These are phyloP conservation scores for Tanypteryx hageni DNA, from an alignment of 2,888 invertebrate genomes.

Conservation along the genomic window DNA sequence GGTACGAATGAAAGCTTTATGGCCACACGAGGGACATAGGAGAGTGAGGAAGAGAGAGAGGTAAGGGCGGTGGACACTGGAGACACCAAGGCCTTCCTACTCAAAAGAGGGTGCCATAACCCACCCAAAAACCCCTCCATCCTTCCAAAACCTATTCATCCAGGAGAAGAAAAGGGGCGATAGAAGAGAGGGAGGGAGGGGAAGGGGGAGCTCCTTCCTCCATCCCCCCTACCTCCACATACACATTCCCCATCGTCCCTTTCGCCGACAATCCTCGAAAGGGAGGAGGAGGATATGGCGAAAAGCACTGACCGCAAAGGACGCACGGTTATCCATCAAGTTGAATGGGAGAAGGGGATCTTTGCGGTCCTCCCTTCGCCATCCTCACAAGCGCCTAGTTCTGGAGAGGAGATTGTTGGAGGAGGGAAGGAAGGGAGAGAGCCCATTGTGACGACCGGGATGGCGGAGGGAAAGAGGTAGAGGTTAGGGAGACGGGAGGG, in stretches of 20 bases:
- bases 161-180: not conserved
- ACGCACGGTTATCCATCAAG: constrained; percentile 56
- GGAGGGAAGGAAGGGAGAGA: no score
- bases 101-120: not conserved
- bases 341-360: not conserved
- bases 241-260: not conserved
- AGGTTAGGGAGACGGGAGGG: no score
- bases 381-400: not conserved
- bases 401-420: no score
- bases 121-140: not conserved
- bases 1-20: constrained; percentile 34
- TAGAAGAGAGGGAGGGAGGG: not conserved
- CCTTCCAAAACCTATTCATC: constrained; percentile 4
- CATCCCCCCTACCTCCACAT: not conserved
- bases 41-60: not conserved
- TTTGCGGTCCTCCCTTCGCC: not conserved
- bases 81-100: not conserved
- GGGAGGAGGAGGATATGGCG: not conserved
- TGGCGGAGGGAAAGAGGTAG: no score
- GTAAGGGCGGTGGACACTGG: not conserved
- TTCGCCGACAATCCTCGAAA: constrained; percentile 30
- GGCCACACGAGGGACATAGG: no score
- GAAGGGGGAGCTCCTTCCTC: not conserved
- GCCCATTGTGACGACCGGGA: no score
- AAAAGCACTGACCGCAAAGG: constrained; percentile 60